Percentiles rank a stretch among this genome's conserved stretches.
These are phyloP conservation scores for Araneus ventricosus DNA, from an alignment of 1,140 invertebrate genomes.

Conservation along the genomic window DNA sequence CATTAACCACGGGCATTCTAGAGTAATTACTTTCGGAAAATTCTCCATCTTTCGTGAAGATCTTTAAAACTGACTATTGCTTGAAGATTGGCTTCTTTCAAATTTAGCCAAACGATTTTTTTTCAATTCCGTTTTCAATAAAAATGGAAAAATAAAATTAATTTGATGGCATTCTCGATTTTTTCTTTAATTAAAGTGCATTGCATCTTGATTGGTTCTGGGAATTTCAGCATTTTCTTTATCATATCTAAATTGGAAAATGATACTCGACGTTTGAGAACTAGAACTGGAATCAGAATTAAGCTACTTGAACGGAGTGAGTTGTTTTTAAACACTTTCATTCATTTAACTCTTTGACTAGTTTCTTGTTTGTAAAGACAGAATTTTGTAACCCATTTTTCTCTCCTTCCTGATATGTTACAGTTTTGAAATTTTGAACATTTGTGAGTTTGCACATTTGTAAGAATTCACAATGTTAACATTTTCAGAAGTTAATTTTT, in stretches of 20 bases:
- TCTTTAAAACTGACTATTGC: background rate
- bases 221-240: background rate
- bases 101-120: background rate
- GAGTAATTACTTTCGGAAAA: background rate
- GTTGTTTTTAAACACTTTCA: no score
- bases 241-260: background rate
- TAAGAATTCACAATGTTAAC: no score
- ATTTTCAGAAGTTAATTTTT: no score
- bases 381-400: no score
- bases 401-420: no score
- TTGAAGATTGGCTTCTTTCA: slow-evolving; percentile 18
- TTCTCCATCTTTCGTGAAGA: background rate
- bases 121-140: background rate
- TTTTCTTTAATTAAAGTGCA: background rate
- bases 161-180: background rate
- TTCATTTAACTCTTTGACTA: no score
- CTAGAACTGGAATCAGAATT: background rate
- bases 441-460: no score
- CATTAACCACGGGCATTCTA: background rate
- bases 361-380: no score
- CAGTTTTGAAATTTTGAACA: no score
- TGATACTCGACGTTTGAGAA: background rate
- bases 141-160: background rate
- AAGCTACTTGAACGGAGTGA: no score
- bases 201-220: background rate